Conservation (phyloP, 2,888 invertebrate species). For the Apodemia hepburni region DNA sequence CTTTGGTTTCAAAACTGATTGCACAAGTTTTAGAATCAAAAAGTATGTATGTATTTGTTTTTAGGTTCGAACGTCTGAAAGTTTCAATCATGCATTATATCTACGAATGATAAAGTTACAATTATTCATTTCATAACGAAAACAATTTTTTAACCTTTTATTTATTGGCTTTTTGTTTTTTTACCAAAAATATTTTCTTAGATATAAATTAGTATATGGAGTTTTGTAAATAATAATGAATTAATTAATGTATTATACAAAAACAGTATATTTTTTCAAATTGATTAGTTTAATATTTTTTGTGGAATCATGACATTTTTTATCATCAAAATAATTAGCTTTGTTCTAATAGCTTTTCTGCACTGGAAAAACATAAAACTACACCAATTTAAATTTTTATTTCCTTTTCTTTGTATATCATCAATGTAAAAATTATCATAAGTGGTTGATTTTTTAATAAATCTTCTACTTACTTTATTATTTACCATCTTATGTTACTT, state of each 20-base stretch:
- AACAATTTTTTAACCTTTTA: not conserved
- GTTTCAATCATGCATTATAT: not conserved
- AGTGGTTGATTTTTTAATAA: not conserved
- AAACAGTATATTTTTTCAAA: not conserved
- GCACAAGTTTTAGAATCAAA: not conserved
- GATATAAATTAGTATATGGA: not conserved
- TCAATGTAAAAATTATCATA: not conserved
- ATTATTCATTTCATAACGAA: not conserved
- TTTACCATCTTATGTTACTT: conserved; percentile 1
- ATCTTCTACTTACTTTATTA: not conserved
- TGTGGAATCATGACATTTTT: conserved; percentile 28
- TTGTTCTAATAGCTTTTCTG: conserved; percentile 55
- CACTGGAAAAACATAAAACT: conserved; percentile 38
- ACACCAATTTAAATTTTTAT: conserved; percentile 16
- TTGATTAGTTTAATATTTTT: not conserved
- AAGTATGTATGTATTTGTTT: not conserved
- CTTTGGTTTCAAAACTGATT: not conserved
- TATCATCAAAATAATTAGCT: conserved; percentile 52
- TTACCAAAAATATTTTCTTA: not conserved
- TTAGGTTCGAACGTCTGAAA: not conserved
- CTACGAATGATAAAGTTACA: not conserved
- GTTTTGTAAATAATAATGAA: conserved; percentile 7
- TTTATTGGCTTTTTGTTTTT: not conserved
- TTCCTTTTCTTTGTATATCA: not conserved
- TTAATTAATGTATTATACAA: conserved; percentile 9